Evolutionary conservation across 2,888 invertebrate genomes (phyloP).

Genomic region (Phorcus lineatus): DNA sequence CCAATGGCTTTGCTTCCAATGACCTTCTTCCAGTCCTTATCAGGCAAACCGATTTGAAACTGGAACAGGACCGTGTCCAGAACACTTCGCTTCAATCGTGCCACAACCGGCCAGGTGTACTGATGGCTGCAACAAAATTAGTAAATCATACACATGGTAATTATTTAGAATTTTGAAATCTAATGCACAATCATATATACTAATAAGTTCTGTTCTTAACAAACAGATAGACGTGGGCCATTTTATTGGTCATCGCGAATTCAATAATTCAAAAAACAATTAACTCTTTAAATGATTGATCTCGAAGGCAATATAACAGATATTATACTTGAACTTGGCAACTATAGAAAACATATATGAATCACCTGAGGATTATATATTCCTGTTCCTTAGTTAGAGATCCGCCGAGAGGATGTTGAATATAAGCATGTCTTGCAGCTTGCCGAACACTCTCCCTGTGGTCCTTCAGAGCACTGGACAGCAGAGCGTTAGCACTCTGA

Average conservation of each 20-base stretch:
- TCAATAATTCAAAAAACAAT: too few relatives aligned
- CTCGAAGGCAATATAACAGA: too few relatives aligned
- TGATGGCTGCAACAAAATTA: conserved; percentile 14
- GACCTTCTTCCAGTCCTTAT: conserved; percentile 51
- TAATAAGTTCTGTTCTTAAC: too few relatives aligned
- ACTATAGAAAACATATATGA: too few relatives aligned
- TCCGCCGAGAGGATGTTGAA: conserved; percentile 46
- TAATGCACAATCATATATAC: too few relatives aligned
- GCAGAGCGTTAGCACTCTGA: conserved; percentile 49
- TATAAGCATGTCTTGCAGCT: conserved; percentile 39
- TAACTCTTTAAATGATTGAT: too few relatives aligned
- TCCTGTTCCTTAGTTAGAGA: conserved; percentile 43
- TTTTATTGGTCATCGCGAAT: too few relatives aligned
- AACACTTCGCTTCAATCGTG: conserved; percentile 36
- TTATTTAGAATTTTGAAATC: too few relatives aligned
- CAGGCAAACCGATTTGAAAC: conserved; percentile 43
- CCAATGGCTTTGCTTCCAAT: conserved; percentile 48
- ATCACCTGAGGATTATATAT: conserved; percentile 47
- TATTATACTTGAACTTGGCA: too few relatives aligned
- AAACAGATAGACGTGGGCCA: too few relatives aligned
- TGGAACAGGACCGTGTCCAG: conserved; percentile 38
- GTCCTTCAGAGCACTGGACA: conserved; percentile 47
- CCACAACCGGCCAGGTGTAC: conserved; percentile 45
- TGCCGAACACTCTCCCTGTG: conserved; percentile 47
- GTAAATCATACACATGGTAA: too few relatives aligned